Evolutionary conservation across 2,888 invertebrate species (phyloP).

Genomic region (Plebejus melissa): DNA sequence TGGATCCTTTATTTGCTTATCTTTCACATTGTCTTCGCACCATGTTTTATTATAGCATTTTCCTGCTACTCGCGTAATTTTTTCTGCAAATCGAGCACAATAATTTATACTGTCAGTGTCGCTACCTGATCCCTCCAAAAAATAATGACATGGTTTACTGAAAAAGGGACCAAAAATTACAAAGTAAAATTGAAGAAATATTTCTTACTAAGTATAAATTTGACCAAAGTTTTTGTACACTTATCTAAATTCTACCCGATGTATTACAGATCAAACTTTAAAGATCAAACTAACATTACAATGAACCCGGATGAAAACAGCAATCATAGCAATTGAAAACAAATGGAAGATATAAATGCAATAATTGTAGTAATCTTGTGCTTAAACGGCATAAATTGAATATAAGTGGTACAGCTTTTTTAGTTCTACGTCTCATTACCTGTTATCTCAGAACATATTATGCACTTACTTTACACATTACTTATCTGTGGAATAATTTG

Average conservation of each 20-base stretch:
- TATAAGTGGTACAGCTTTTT: constrained; percentile 17
- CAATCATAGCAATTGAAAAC: constrained; percentile 6
- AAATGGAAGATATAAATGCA: constrained; percentile 10
- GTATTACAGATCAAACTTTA: no score
- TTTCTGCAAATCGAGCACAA: neutral
- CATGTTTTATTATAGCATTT: neutral
- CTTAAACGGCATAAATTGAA: constrained; percentile 12
- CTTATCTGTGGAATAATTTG: constrained; percentile 45
- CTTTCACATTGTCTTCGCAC: constrained; percentile 3
- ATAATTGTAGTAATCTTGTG: constrained; percentile 15
- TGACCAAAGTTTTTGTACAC: no score
- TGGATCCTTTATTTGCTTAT: constrained; percentile 4
- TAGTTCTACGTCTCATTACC: constrained; percentile 29
- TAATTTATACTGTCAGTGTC: neutral
- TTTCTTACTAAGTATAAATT: no score
- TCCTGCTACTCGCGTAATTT: neutral
- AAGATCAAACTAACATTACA: neutral
- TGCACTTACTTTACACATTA: constrained; percentile 53
- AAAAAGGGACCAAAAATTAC: neutral
- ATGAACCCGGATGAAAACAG: neutral
- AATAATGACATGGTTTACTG: neutral
- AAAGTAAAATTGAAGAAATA: neutral
- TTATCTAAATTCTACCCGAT: no score
- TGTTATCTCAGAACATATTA: constrained; percentile 41
- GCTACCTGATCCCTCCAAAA: neutral